Conservation (phyloP, 1,140 invertebrate genomes). For the Radopholus similis region DNA sequence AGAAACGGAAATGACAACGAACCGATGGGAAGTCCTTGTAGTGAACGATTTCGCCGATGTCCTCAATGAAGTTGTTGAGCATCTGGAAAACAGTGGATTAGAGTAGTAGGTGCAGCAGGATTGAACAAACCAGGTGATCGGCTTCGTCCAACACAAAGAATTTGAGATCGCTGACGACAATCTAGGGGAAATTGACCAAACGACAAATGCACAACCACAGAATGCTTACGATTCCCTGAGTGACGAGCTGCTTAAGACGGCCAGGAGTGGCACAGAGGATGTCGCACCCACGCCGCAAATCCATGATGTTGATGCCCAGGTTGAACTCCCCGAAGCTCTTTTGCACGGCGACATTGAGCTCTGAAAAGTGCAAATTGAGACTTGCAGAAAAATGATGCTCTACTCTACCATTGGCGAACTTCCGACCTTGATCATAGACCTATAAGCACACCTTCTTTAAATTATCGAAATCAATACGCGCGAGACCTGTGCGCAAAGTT, state of each 20-base stretch:
- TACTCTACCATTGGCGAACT: constrained; percentile 22
- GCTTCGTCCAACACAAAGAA: constrained; percentile 90
- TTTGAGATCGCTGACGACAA: constrained; percentile 69
- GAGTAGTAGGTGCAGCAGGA: too few relatives aligned
- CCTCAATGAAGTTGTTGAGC: background rate
- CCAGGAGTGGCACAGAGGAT: background rate
- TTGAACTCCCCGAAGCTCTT: background rate
- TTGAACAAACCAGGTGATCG: constrained; percentile 89
- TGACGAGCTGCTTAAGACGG: background rate
- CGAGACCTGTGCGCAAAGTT: constrained; percentile 78
- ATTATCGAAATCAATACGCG: background rate
- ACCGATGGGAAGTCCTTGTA: background rate
- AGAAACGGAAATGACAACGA: constrained; percentile 2
- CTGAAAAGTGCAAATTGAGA: background rate
- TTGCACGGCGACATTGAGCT: background rate
- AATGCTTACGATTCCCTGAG: background rate
- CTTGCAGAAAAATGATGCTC: background rate
- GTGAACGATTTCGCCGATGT: background rate
- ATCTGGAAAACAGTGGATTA: too few relatives aligned
- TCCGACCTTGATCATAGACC: constrained; percentile 63
- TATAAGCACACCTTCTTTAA: constrained; percentile 76
- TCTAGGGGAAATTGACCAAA: too few relatives aligned
- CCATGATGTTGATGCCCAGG: background rate
- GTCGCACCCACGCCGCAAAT: constrained; percentile 12
- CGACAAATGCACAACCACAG: too few relatives aligned